Percentiles rank a stretch among this genome's conserved stretches.
phyloP scores from a whole-genome alignment of 2,888 invertebrate species.

The Yponomeuta cagnagella region DNA sequence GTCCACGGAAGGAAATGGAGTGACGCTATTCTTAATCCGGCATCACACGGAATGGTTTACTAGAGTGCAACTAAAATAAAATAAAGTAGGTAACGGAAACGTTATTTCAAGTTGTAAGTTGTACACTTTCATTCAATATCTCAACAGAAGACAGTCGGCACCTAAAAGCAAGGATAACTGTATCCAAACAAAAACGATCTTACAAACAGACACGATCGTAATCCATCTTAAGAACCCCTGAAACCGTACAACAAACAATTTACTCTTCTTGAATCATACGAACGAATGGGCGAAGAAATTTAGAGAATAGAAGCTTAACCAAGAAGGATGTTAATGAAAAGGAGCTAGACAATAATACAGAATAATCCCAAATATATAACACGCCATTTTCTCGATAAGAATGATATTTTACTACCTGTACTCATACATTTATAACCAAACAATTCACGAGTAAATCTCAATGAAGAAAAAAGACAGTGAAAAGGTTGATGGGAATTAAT shows the following conservation, averaged over 20 bases:
- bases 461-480: no score
- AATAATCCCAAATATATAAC: neutral
- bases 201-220: constrained; percentile 14
- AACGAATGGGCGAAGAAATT: constrained; percentile 30
- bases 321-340: constrained; percentile 49
- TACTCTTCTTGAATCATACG: constrained; percentile 49
- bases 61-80: neutral
- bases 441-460: no score
- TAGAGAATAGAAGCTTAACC: constrained; percentile 13
- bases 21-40: no score
- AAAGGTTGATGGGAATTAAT: no score
- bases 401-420: neutral
- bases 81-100: neutral
- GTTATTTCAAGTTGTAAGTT: neutral
- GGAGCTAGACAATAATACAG: constrained; percentile 26
- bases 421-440: neutral
- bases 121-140: neutral
- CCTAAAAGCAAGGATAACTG: constrained; percentile 13
- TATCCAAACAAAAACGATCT: constrained; percentile 4
- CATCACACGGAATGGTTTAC: no score
- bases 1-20: no score
- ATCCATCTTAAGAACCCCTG: constrained; percentile 29
- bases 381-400: neutral
- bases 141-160: constrained; percentile 10
- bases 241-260: constrained; percentile 43